Evolutionary conservation across 2,113 vertebrate species (phyloP).

Genomic region (Protomyctophum bolini): DNA sequence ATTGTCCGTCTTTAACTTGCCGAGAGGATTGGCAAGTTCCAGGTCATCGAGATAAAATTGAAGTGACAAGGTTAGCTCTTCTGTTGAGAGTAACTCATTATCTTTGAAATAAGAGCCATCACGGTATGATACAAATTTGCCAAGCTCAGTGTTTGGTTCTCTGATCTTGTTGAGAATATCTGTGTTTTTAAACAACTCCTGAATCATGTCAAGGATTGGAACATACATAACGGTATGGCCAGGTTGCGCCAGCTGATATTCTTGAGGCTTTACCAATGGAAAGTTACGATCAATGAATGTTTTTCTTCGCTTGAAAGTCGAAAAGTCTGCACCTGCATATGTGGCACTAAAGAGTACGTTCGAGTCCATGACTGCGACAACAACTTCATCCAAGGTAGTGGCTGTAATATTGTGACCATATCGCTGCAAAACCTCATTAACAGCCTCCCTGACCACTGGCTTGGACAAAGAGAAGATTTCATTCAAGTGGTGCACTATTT

Average conservation of each 20-base stretch:
- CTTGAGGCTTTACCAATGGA: slow-evolving; percentile 29
- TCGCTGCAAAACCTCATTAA: slow-evolving; percentile 22
- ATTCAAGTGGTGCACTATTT: slow-evolving; percentile 30
- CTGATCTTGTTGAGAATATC: slow-evolving; percentile 35
- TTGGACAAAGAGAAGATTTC: slow-evolving; percentile 28
- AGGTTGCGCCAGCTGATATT: slow-evolving; percentile 32
- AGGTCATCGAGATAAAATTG: slow-evolving; percentile 9
- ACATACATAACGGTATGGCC: slow-evolving; percentile 45
- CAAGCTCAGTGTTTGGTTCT: neutral
- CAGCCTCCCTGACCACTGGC: slow-evolving; percentile 27
- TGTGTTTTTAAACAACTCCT: slow-evolving; percentile 47
- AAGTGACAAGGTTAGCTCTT: neutral
- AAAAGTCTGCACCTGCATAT: slow-evolving; percentile 24
- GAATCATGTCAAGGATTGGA: slow-evolving; percentile 47
- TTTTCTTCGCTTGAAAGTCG: slow-evolving; percentile 26
- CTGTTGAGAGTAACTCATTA: slow-evolving; percentile 26
- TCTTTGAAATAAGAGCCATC: slow-evolving; percentile 38
- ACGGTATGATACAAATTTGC: slow-evolving; percentile 17
- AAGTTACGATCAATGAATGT: slow-evolving; percentile 37
- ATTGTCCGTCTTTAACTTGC: neutral
- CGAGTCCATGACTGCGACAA: slow-evolving; percentile 42
- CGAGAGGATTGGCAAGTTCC: neutral
- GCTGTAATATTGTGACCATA: slow-evolving; percentile 24
- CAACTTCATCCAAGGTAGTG: slow-evolving; percentile 18
- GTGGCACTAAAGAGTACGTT: slow-evolving; percentile 29